A percentile compares a stretch with the other conserved stretches of the same genome.
These are phyloP conservation scores for Lasioglossum oenotherae DNA, from an alignment of 2,888 invertebrate species.

Conservation along the genomic window DNA sequence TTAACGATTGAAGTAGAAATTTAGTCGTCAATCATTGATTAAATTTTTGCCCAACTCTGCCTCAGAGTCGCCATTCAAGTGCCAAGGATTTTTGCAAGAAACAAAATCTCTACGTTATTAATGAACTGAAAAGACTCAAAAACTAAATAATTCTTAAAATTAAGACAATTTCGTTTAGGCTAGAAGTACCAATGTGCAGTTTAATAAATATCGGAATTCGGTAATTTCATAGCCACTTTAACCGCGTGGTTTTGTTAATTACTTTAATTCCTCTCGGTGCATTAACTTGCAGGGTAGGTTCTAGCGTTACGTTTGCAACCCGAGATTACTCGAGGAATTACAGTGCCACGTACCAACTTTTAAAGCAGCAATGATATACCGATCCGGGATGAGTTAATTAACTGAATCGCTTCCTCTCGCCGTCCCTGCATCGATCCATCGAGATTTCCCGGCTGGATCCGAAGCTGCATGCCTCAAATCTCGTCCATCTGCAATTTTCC, in stretches of 20 bases:
- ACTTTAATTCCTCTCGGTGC: not conserved
- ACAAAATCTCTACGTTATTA: no score
- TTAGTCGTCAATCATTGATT: no score
- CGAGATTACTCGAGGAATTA: not conserved
- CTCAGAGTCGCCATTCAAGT: no score
- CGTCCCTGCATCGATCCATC: not conserved
- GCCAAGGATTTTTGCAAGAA: no score
- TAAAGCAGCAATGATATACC: not conserved
- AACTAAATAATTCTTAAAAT: no score
- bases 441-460: not conserved
- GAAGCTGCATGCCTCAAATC: constrained; percentile 9
- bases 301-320: not conserved
- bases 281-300: not conserved
- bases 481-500: constrained; percentile 36
- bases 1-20: no score
- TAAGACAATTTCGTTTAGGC: no score
- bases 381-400: constrained; percentile 22
- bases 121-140: no score
- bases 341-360: not conserved
- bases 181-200: not conserved
- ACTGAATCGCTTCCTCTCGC: constrained; percentile 1
- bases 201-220: not conserved
- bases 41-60: no score
- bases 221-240: not conserved
- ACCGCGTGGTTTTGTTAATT: not conserved